These are phyloP conservation scores for Cactoblastis cactorum DNA, from an alignment of 2,888 invertebrate species.

Conservation along the genomic window DNA sequence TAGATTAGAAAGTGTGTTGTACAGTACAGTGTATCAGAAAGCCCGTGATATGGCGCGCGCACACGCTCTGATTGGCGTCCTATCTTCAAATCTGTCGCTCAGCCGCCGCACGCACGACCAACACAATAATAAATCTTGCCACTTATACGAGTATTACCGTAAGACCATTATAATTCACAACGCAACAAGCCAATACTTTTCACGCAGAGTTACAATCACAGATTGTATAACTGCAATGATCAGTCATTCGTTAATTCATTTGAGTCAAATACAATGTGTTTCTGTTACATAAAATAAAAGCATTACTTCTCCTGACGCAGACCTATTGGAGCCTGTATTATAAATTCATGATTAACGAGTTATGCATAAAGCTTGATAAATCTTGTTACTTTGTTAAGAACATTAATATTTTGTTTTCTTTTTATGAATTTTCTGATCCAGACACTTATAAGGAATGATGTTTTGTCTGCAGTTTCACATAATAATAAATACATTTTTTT, in stretches of 20 bases:
- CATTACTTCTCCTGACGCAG: slow-evolving; percentile 19
- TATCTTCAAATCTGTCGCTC: slow-evolving; percentile 73
- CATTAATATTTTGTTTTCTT: background rate
- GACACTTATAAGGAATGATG: too few species aligned
- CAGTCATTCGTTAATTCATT: slow-evolving; percentile 20
- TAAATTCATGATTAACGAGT: slow-evolving; percentile 35
- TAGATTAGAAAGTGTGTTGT: slow-evolving; percentile 77
- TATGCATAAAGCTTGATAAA: slow-evolving; percentile 35
- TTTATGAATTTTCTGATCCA: background rate
- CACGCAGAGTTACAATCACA: slow-evolving; percentile 8
- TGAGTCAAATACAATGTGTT: slow-evolving; percentile 18
- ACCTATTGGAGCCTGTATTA: slow-evolving; percentile 26
- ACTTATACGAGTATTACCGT: slow-evolving; percentile 18
- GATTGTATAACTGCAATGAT: slow-evolving; percentile 15
- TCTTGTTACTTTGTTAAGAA: slow-evolving; percentile 18
- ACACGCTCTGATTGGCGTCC: slow-evolving; percentile 75
- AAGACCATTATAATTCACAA: slow-evolving; percentile 20
- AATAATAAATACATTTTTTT: too few species aligned
- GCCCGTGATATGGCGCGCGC: slow-evolving; percentile 64
- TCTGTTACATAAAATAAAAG: slow-evolving; percentile 26
- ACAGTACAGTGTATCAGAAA: slow-evolving; percentile 68
- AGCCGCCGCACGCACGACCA: slow-evolving; percentile 33
- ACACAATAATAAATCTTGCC: slow-evolving; percentile 22
- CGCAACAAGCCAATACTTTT: slow-evolving; percentile 12
- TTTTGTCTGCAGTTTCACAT: too few species aligned